Evolutionary conservation across 1,140 invertebrate species (phyloP), one percentile per base, ranked within the genome.

Genomic region (Atta cephalotes): DNA sequence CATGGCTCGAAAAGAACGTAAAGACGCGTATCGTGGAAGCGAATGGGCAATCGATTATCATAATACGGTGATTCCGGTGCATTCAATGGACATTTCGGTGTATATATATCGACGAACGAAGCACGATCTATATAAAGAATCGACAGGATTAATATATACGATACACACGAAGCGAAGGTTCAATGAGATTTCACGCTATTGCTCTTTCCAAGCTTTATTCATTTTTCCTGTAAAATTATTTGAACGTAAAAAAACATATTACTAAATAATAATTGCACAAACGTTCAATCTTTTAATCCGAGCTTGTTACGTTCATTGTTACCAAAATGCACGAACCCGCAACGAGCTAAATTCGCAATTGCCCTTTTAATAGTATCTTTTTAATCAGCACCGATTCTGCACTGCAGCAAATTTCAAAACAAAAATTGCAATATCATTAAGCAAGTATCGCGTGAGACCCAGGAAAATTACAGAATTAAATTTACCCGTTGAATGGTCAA

Each of bases 11-110:
- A 72, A 85, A 58, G 77, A 51, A 87, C 51, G 45, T 49, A 56
- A 81, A 62, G 49, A 72, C 60, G 39, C 28, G 88, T 85, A 92
- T 89, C 82, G 88, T 63, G 86, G 45, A 87, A 85, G 65, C 72
- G 85, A 88, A 92, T 91, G 74, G 81, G 12, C 79, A 81, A 92
- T 91, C 89, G 89, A 93, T 93, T 93, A 91, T 72, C 92, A 93
- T 93, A 92, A 92, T 92, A 86, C 79, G 39, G 60, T 85, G 78
- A 91, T 93, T 93, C 79, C 70, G 51, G 84, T 90, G 91, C 86
- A 81, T 86, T 85, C 87, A 35, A 74, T 58, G 66, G 49, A 79
- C 60, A 82, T 66, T 87, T 72, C 1, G 18, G 68, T 82, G 65
- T 81, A 81, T 81, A 74, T 74, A 81, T 81, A 74, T 74, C 68